Percentiles rank a stretch among this genome's conserved stretches.
phyloP scores from a whole-genome alignment of 2,888 invertebrate species.

The Caenorhabditis auriculariae region DNA sequence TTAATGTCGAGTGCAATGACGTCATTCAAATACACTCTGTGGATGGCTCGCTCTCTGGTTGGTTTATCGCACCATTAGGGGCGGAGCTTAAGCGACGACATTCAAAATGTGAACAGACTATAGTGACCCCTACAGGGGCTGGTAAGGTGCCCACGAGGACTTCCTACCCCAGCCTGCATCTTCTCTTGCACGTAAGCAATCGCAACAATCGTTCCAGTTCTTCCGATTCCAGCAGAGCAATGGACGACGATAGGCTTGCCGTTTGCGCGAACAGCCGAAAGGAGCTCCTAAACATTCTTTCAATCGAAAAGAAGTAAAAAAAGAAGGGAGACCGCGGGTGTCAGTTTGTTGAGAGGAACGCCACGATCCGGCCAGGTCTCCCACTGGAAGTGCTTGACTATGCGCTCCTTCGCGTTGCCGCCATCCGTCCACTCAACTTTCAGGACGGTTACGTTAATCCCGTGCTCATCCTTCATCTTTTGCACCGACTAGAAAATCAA shows the following conservation, averaged over 20 bases:
- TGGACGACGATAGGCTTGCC: slow-evolving; percentile 44
- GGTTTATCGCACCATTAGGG: no score
- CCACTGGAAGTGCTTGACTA: slow-evolving; percentile 41
- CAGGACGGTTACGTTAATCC: slow-evolving; percentile 17
- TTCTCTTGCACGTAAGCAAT: slow-evolving; percentile 36
- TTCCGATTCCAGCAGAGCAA: slow-evolving; percentile 50
- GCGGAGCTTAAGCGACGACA: no score
- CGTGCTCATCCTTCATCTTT: slow-evolving; percentile 3
- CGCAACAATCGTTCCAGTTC: slow-evolving; percentile 42
- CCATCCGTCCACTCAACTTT: slow-evolving; percentile 16
- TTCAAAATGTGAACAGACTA: neutral
- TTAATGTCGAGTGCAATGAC: no score
- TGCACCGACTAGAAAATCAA: no score
- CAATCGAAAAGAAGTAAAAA: neutral
- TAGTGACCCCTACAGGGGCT: slow-evolving; percentile 10
- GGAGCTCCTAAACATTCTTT: slow-evolving; percentile 15
- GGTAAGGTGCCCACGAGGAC: slow-evolving; percentile 1
- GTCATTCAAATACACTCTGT: no score
- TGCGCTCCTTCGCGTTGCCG: slow-evolving; percentile 1
- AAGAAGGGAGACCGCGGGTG: no score
- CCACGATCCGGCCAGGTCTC: slow-evolving; percentile 46
- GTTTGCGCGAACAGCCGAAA: slow-evolving; percentile 28
- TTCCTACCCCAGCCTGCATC: slow-evolving; percentile 12
- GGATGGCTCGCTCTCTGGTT: no score
- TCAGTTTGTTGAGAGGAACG: no score